Percentiles rank a stretch among this genome's conserved stretches.
phyloP scores from a whole-genome alignment of 2,113 vertebrate genomes.

The Solenodon paradoxus region DNA sequence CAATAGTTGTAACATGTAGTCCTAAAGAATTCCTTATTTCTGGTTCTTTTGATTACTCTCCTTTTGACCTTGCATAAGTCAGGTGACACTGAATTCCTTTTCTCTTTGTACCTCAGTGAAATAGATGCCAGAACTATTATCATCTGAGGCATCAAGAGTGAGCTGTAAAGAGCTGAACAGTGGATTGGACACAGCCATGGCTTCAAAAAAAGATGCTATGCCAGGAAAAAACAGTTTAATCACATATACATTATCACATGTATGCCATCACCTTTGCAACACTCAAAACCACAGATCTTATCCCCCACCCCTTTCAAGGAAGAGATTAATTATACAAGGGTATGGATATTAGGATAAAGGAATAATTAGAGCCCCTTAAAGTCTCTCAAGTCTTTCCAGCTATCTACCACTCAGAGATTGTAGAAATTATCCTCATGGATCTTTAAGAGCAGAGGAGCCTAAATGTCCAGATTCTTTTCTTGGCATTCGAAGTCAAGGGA shows the following conservation, averaged over 20 bases:
- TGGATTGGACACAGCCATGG: neutral
- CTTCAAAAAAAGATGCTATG: neutral
- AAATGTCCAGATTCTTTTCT: neutral
- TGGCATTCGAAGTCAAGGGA: neutral
- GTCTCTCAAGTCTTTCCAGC: neutral
- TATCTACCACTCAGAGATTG: neutral
- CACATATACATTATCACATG: neutral
- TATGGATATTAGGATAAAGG: neutral
- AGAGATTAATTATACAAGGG: neutral
- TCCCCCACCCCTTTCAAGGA: neutral
- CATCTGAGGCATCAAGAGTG: neutral
- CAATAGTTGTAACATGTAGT: conserved; percentile 14
- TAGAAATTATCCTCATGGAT: neutral
- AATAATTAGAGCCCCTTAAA: neutral
- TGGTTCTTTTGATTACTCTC: neutral
- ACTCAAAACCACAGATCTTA: neutral
- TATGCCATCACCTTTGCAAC: neutral
- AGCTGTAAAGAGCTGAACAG: neutral
- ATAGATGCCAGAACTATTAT: neutral
- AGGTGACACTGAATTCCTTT: neutral
- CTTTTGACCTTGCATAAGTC: conserved; percentile 45
- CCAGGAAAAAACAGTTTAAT: neutral
- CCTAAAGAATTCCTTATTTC: neutral
- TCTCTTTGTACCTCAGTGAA: neutral
- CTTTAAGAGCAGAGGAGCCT: neutral